These are phyloP conservation scores for Neostethus bicornis DNA, from an alignment of 2,797 vertebrate genomes.

Conservation along the genomic window DNA sequence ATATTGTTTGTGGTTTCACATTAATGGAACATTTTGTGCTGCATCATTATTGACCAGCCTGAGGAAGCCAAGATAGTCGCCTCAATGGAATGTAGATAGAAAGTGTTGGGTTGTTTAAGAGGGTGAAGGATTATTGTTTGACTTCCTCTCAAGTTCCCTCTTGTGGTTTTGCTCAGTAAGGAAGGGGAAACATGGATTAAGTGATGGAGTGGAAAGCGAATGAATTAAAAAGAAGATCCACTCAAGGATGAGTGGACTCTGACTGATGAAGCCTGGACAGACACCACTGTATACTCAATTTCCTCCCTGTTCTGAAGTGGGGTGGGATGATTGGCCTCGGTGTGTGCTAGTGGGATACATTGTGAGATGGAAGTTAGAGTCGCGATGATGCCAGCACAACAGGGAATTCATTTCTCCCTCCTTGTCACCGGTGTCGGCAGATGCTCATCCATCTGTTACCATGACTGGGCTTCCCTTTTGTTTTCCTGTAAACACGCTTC, in stretches of 20 bases:
- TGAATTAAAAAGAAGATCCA: conserved; percentile 4
- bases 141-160: conserved; percentile 8
- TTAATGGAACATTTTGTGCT: conserved; percentile 62
- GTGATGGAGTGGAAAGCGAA: conserved; percentile 24
- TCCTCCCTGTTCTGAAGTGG: conserved; percentile 28
- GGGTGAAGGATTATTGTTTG: conserved; percentile 7
- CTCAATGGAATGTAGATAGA: conserved; percentile 35
- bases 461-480: conserved; percentile 45
- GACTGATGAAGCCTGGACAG: conserved; percentile 4
- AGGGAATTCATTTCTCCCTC: conserved; percentile 45
- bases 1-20: conserved; percentile 54
- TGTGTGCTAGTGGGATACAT: conserved; percentile 57
- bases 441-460: conserved; percentile 61
- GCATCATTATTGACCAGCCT: conserved; percentile 57
- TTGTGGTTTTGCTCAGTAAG: conserved; percentile 14
- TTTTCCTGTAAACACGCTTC: conserved; percentile 35
- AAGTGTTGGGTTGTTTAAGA: conserved; percentile 21
- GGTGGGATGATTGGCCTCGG: conserved; percentile 42
- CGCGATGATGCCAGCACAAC: conserved; percentile 38
- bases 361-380: conserved; percentile 41
- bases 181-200: conserved; percentile 9
- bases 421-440: conserved; percentile 39
- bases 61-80: conserved; percentile 44
- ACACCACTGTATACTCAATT: conserved; percentile 17
- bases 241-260: background rate